Base-by-base conservation (phyloP, 2,797 vertebrate species). In the Lacerta viridis region DNA sequence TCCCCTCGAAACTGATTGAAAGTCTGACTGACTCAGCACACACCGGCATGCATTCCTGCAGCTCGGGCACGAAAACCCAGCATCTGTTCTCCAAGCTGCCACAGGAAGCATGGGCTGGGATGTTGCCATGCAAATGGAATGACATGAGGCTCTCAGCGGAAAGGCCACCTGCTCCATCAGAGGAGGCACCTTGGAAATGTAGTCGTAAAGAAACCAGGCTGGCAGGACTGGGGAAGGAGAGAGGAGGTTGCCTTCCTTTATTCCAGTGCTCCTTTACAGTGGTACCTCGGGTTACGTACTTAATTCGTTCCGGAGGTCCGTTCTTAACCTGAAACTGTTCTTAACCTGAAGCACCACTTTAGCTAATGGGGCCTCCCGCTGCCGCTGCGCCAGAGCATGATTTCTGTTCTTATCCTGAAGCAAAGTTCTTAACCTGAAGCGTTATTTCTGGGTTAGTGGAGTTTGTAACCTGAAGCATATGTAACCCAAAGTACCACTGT, bases 1-100 rank as follows among this genome's bases (percentile, higher is more conserved):
- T 27, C 50, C n/a, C 75, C n/a, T 75, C 64, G 6, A 87, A 83
- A 83, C 29, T 64, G 80, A 79, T 71, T 33, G 80, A 10, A 84
- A 87, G 68, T 74, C 23, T 64, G 17, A 64, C 80, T 87, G 55
- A 83, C 66, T 90, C 39, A 72, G 85, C 85, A 83, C 75, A 87
- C 72, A 50, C 74, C 80, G 61, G 72, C 64, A 50, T 61, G 36
- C 46, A 41, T 87, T 90, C 83, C 64, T 50, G 36, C n/a, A 33
- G 75, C 55, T 20, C 10, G 7, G 41, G 80, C 7, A 11, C 39
- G 68, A 29, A 55, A 3, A 72, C n/a, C 41, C 74, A 50, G 29
- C 89, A 90, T 83, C 89, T 64, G 80, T 83, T 79, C 66, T 50
- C 66, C 85, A 90, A 83, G 80, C 75, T 90, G 89, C 85, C 68